Base-by-base conservation (phyloP, 92 coral and sea anemone genomes). In the Ricordea florida region DNA sequence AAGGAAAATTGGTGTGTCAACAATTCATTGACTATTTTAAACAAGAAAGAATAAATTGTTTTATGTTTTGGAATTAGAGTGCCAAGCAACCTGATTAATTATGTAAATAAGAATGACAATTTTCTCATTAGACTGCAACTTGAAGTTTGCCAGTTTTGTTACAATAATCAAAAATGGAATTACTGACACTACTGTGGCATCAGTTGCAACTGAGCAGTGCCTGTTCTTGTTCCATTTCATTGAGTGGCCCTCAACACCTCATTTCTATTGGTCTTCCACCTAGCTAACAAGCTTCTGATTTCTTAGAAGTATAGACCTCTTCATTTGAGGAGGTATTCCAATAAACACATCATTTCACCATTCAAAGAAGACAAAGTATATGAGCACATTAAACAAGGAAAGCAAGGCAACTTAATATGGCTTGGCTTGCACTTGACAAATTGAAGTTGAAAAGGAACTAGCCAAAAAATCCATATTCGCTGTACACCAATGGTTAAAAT, bases 241-340 rank as follows among this genome's bases (percentile, higher is more conserved):
- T 30, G 20, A 49, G 57, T 49, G 57, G 57, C 28, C 27, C 57
- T 18, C 57, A 49, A 49, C 57, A 17, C 25, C 57, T 0, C 57
- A 20, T 49, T 18, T 23, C 57, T 49, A 49, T 49, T n/a, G n/a
- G n/a, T n/a, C n/a, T n/a, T n/a, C n/a, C n/a, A n/a, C n/a, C n/a
- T n/a, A 10, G 11, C 60, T 52, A 24, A 24, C 60, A 16, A 25
- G 9, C 35, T 52, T 52, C 60, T 52, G 60, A 52, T 52, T 52
- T 22, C 60, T 52, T 1, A 52, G 35, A 52, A 26, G 14, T 52
- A 26, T 25, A 52, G 60, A 52, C 60, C 60, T 52, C 60, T 52
- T 52, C 60, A 52, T 52, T 52, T 52, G 60, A n/a, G n/a, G n/a
- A n/a, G n/a, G n/a, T 27, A 52, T 52, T 52, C 60, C 60, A 52